These are phyloP conservation scores for Mirza zaza DNA, from an alignment of 2,113 vertebrate genomes.

Conservation along the genomic window DNA sequence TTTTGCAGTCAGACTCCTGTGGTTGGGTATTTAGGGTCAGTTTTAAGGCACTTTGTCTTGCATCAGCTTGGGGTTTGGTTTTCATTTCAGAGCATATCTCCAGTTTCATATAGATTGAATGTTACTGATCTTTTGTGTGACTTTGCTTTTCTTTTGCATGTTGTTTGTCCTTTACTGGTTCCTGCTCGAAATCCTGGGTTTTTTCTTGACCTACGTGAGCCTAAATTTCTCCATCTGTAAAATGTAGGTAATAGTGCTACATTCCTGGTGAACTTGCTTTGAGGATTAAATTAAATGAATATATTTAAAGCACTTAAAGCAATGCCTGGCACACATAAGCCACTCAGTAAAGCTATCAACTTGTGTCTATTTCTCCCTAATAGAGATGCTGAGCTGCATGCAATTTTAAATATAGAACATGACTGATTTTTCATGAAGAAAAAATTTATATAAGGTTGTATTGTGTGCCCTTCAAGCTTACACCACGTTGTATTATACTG, in stretches of 20 bases:
- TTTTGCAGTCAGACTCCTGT: conserved; percentile 50
- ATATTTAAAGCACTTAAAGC: background rate
- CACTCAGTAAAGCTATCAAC: background rate
- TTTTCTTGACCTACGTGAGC: background rate
- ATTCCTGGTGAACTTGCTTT: background rate
- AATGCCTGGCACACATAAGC: background rate
- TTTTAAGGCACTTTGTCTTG: conserved; percentile 25
- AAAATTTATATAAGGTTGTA: background rate
- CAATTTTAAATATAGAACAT: background rate
- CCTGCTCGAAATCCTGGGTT: background rate
- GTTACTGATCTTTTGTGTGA: background rate
- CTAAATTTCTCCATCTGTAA: background rate
- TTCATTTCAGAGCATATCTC: conserved; percentile 14
- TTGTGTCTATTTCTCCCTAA: background rate
- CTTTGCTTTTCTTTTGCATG: background rate
- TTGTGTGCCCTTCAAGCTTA: background rate
- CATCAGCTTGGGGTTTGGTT: background rate
- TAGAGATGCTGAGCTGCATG: background rate
- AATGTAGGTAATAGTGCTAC: background rate
- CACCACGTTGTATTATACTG: background rate
- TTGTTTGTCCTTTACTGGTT: conserved; percentile 2
- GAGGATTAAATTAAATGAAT: background rate
- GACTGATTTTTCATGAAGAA: background rate
- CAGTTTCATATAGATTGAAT: background rate
- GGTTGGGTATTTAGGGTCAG: conserved; percentile 39